Percentiles rank a stretch among this genome's conserved stretches.
Evolutionary conservation across 2,888 invertebrate species (phyloP).

Genomic region (Euzetes globulus): DNA sequence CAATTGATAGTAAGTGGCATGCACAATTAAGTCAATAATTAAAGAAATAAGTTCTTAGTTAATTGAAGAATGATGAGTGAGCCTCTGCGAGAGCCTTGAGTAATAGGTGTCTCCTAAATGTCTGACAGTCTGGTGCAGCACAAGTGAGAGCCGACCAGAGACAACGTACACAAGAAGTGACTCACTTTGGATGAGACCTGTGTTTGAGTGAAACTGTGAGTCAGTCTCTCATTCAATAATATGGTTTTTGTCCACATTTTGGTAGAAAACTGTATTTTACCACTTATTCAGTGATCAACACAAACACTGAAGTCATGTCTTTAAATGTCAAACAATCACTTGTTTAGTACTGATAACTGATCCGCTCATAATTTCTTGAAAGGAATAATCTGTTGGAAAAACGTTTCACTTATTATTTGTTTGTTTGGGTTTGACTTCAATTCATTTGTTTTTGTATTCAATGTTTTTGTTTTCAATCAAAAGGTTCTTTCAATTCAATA

Average conservation of each 20-base stretch:
- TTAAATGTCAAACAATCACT: conserved; percentile 28
- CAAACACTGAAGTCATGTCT: conserved; percentile 17
- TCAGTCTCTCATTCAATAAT: neutral
- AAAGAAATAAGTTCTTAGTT: too few relatives aligned
- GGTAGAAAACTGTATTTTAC: neutral
- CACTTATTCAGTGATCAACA: neutral
- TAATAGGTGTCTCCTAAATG: conserved; percentile 10
- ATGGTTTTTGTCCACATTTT: conserved; percentile 11
- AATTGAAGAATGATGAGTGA: too few relatives aligned
- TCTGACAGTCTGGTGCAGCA: neutral
- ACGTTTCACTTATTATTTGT: neutral
- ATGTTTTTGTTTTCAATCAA: neutral
- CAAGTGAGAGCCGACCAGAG: neutral
- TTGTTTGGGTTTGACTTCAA: neutral
- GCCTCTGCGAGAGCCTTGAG: too few relatives aligned
- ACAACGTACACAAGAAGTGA: neutral
- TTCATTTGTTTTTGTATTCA: conserved; percentile 9
- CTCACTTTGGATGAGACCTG: neutral
- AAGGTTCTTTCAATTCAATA: neutral
- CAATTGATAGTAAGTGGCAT: too few relatives aligned
- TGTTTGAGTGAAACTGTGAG: neutral
- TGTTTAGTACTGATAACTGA: neutral
- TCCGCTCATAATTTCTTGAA: neutral
- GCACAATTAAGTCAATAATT: too few relatives aligned
- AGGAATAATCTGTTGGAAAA: neutral